Evolutionary conservation across 2,797 vertebrate genomes (phyloP).

Genomic region (Periparus ater): DNA sequence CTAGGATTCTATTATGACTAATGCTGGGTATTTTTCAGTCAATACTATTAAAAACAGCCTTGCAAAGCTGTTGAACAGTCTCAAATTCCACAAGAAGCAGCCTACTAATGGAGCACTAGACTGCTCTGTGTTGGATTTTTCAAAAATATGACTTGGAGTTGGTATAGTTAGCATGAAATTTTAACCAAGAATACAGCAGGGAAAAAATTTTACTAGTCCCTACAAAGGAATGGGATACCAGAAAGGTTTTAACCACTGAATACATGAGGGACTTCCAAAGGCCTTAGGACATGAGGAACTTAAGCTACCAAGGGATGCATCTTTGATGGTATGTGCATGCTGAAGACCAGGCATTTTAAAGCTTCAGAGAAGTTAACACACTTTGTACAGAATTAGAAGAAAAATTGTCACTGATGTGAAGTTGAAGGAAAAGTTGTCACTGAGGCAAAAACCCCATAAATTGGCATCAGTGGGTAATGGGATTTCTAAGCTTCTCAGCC

Average conservation of each 20-base stretch:
- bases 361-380: neutral
- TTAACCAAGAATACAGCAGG: fast-evolving
- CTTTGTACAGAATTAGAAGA: neutral
- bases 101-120: neutral
- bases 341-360: neutral
- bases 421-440: neutral
- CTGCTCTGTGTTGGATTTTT: neutral
- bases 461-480: neutral
- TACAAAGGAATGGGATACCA: neutral
- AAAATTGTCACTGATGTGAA: neutral
- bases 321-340: neutral
- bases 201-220: neutral
- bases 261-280: neutral
- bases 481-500: neutral
- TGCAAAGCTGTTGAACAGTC: neutral
- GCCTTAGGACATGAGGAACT: neutral
- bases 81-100: neutral
- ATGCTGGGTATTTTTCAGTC: neutral
- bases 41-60: neutral
- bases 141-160: neutral
- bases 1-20: neutral
- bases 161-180: neutral
- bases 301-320: neutral
- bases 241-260: neutral
- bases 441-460: neutral